These are phyloP conservation scores for Plusia festucae DNA, from an alignment of 2,888 invertebrate genomes.

Conservation along the genomic window DNA sequence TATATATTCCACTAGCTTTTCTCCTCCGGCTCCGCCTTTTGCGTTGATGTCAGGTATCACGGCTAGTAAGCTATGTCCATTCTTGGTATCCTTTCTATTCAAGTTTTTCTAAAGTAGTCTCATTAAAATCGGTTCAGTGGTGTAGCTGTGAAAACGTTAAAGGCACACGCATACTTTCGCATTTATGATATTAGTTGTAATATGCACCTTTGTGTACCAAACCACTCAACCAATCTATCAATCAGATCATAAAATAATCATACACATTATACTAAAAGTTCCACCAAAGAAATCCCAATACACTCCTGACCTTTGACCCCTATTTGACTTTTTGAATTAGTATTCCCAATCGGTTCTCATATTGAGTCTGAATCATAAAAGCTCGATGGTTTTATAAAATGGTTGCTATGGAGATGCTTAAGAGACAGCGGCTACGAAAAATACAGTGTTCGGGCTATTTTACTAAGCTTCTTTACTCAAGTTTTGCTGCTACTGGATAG, in stretches of 20 bases:
- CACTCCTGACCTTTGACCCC: background rate
- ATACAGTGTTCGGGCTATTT: background rate
- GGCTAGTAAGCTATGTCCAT: too few species aligned
- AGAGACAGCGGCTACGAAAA: background rate
- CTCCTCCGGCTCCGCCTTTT: too few species aligned
- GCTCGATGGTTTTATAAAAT: conserved; percentile 23
- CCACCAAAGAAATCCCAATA: background rate
- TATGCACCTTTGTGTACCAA: background rate
- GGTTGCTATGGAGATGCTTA: conserved; percentile 9
- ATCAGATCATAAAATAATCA: background rate
- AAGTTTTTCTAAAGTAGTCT: too few species aligned
- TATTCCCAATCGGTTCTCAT: conserved; percentile 8
- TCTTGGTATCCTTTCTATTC: too few species aligned
- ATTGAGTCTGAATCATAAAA: conserved; percentile 13
- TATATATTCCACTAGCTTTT: too few species aligned
- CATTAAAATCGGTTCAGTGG: too few species aligned
- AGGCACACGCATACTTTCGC: too few species aligned
- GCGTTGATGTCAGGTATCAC: too few species aligned
- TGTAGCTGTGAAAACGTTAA: too few species aligned
- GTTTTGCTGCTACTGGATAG: background rate
- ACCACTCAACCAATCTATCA: background rate
- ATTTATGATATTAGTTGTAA: too few species aligned
- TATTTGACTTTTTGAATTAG: conserved; percentile 1
- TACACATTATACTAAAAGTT: background rate
- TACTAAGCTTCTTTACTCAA: background rate